Base-by-base conservation (phyloP, 2,797 vertebrate genomes). In the Centroberyx gerrardi region DNA sequence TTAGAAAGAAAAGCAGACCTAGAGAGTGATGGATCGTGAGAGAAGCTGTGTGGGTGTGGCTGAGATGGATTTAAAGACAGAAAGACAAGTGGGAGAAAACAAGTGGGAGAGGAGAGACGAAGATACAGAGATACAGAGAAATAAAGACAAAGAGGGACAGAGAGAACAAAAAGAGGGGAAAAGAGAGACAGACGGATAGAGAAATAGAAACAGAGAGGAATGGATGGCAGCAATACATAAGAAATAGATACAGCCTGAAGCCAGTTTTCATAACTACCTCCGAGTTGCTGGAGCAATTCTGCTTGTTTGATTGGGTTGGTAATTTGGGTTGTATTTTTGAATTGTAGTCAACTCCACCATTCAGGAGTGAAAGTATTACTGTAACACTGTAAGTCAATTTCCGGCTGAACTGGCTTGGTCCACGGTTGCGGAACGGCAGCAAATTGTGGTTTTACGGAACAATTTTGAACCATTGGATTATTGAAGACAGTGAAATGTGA, bases 51-150 rank as follows among this genome's bases (percentile, higher is more conserved):
- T 88, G 86, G 90, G 88, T 85, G 92, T 88, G 88, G 82, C 83
- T 90, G 82, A 77, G 85, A 88, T 86, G 58, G 63, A 88, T 88
- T 81, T 86, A 89, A 89, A 85, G 88, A 89, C 83, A 89, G 82
- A 80, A 80, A 90, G 81, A 87, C 83, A 72, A 86, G 76, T 62
- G 3, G 70, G 71, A 76, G 78, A 85, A 85, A 87, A 74, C 82
- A 82, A 79, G 81, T 80, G 84, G 62, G 80, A 86, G 80, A 88
- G 56, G n/a, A 73, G 77, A 80, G 55, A 78, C 71, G 22, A 22
- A 68, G 70, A 59, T 69, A 65, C 52, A 78, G 72, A 81, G 80
- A 86, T 56, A 72, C 14, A 53, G 36, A 52, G 42, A 69, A 74
- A 88, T 63, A 78, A 70, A 86, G 59, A 78, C 61, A 60, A 61